A percentile compares a stretch with the other conserved stretches of the same genome.
Conservation (phyloP, 2,797 vertebrate genomes). For the Paramormyrops hopkinsi region DNA sequence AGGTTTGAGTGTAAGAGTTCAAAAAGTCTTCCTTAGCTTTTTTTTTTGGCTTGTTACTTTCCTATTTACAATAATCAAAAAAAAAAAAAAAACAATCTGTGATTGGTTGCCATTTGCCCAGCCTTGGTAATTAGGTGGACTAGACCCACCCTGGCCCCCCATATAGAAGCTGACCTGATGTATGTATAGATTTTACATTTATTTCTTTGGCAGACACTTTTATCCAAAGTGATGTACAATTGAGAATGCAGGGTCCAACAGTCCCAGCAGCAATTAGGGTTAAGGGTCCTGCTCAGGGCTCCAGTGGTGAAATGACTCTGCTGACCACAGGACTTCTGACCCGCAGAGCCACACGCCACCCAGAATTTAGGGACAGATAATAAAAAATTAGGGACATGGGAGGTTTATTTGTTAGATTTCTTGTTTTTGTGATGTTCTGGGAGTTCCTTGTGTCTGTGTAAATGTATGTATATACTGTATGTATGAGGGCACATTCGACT, state of each 20-base stretch:
- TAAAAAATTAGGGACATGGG: not conserved
- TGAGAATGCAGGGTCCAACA: not conserved
- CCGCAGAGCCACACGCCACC: not conserved
- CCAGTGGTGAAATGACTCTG: not conserved
- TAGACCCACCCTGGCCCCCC: not conserved
- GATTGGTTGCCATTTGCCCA: not conserved
- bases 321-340: not conserved
- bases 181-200: not conserved
- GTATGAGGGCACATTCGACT: not conserved
- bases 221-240: not conserved
- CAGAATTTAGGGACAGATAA: not conserved
- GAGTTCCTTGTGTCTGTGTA: not conserved
- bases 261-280: not conserved
- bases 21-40: not conserved
- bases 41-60: not conserved
- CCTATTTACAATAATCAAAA: not conserved
- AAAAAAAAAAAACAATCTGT: not conserved
- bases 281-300: not conserved
- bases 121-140: not conserved
- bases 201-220: not conserved
- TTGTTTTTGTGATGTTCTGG: not conserved
- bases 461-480: not conserved
- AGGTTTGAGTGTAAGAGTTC: not conserved
- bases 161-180: not conserved
- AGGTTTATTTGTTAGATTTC: not conserved